Evolutionary conservation across 2,797 vertebrate species (phyloP), one percentile per base, ranked within the genome.

Genomic region (Holocentrus rufus): DNA sequence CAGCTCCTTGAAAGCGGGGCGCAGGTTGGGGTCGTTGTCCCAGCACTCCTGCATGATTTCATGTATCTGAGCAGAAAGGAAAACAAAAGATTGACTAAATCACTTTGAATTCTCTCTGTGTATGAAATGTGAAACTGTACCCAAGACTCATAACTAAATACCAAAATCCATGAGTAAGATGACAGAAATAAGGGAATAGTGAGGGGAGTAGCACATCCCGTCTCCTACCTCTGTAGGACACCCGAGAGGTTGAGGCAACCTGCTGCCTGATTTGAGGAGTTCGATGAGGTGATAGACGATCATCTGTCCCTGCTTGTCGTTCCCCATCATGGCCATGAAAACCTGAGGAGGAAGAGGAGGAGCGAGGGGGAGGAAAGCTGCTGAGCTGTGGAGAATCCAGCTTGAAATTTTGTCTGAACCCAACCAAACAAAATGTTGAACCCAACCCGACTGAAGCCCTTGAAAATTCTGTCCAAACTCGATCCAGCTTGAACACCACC

Each of bases 271-370:
- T 83, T 95, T 98, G 67, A 93, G 90, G 76, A 99, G 95, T 76
- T 97, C 95, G 77, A 96, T 96, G 87, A 98, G 93, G 84, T 97
- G 96, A 90, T 97, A 98, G n/a, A 98, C 96, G 65, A 98, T 98
- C 95, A 88, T 39, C 90, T 98, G 98, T 27, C 97, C 97, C 91
- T 98, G 97, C 86, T 98, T 99, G 86, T 99, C 97, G 17, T 95
- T 96, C 31, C 98, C 98, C 93, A 99, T 98, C 96, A 96, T 96
- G 34, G 95, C 95, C 97, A 99, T 98, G 81, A 99, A 99, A 82
- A 98, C 95, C 98, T 99, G 91, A 69, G 14, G 7, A 49, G 42
- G 23, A 3, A 53, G 13, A 14, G 7, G 31, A 14, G 7, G 31
- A 14, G 14, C 44, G 18, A 59, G 17, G 36, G 4, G 1, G 18